phyloP scores from a whole-genome alignment of 2,888 invertebrate species.

The Junonia oenone region DNA sequence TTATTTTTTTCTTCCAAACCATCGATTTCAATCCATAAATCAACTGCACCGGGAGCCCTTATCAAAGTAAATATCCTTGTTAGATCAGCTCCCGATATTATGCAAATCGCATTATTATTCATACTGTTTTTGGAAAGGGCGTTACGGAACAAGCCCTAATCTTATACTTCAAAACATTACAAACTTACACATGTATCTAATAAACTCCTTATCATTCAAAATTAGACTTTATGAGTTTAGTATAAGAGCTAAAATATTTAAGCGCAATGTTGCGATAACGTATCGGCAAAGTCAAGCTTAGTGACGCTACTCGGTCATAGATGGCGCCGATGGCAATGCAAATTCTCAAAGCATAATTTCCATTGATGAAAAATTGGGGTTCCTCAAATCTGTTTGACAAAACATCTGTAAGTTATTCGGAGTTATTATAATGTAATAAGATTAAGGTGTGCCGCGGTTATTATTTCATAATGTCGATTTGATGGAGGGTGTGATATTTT shows the following conservation, averaged over 20 bases:
- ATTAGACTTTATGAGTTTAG: slow-evolving; percentile 27
- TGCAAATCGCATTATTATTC: slow-evolving; percentile 77
- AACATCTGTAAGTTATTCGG: slow-evolving; percentile 73
- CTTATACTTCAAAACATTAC: slow-evolving; percentile 47
- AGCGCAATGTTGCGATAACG: slow-evolving; percentile 11
- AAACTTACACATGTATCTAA: slow-evolving; percentile 38
- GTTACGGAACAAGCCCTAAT: slow-evolving; percentile 61
- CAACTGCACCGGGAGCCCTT: slow-evolving; percentile 50
- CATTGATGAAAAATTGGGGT: slow-evolving; percentile 71
- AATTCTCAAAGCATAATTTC: slow-evolving; percentile 69
- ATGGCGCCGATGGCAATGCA: slow-evolving; percentile 73
- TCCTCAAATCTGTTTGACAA: slow-evolving; percentile 64
- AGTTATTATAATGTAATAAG: slow-evolving; percentile 71
- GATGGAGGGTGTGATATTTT: slow-evolving; percentile 44
- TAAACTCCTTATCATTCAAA: slow-evolving; percentile 11
- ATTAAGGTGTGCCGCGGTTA: slow-evolving; percentile 63
- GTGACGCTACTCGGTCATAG: slow-evolving; percentile 55
- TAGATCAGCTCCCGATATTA: slow-evolving; percentile 65
- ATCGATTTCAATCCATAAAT: slow-evolving; percentile 37
- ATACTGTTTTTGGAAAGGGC: slow-evolving; percentile 76
- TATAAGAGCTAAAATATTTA: slow-evolving; percentile 23
- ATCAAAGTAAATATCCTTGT: slow-evolving; percentile 69
- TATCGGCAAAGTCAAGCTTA: slow-evolving; percentile 24
- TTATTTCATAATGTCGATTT: slow-evolving; percentile 72
- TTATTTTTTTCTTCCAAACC: background rate